Conservation (phyloP, 2,888 invertebrate genomes). For the Myopa tessellatipennis region DNA sequence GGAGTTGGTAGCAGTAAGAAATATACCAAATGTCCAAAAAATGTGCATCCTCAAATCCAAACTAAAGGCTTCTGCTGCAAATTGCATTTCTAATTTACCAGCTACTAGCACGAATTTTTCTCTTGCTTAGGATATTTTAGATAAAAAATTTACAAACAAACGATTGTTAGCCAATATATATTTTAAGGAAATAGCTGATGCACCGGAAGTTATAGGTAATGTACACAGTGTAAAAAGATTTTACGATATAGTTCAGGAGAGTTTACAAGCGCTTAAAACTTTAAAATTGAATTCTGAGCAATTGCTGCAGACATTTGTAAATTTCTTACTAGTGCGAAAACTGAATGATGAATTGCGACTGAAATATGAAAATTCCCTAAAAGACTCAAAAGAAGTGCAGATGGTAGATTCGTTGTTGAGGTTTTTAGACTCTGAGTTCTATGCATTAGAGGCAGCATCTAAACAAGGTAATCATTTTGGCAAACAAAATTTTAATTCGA, state of each 20-base stretch:
- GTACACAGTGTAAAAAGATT: constrained; percentile 3
- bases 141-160: not conserved
- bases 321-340: not conserved
- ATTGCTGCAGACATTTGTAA: not conserved
- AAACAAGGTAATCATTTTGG: not conserved
- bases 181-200: not conserved
- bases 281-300: not conserved
- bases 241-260: not conserved
- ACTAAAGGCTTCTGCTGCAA: not conserved
- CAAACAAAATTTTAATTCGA: not conserved
- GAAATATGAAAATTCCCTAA: not conserved
- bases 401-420: not conserved
- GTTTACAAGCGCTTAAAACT: not conserved
- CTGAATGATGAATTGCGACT: not conserved
- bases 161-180: not conserved
- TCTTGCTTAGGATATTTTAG: not conserved
- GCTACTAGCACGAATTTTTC: not conserved
- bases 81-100: constrained; percentile 2
- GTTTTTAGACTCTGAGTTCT: not conserved
- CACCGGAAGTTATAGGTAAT: constrained; percentile 6
- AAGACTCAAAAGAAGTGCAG: not conserved
- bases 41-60: not conserved
- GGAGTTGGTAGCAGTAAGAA: no score
- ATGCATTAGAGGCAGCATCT: not conserved
- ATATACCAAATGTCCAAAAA: not conserved